Evolutionary conservation across 2,888 invertebrate genomes (phyloP), one percentile per base, ranked within the genome.

Genomic region (Gortyna flavago): DNA sequence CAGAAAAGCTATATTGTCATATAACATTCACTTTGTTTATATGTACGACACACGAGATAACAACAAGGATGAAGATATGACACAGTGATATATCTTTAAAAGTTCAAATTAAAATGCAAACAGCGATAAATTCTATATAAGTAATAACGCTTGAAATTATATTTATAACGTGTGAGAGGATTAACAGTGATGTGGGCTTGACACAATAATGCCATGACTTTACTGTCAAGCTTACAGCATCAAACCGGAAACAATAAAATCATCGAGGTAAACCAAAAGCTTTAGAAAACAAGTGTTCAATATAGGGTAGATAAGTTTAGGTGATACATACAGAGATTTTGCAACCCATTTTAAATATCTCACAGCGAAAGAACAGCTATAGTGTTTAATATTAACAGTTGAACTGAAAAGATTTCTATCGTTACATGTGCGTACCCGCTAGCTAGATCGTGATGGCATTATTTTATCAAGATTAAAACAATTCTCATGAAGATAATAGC

Each of bases 51-150:
- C 94, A 95, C 93, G 93, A 93, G 89, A 92, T 94, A 95, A 95
- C 93, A 93, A 93, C 95, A 93, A 95, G 93, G 91, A 94, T 95
- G 95, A 94, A 93, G 95, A 95, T 95, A 95, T 96, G 95, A 95
- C 89, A 92, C 90, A 93, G 92, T 95, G 93, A 94, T 94, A 95
- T 94, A 93, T 90, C 87, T 91, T 91, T 91, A 91, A 93, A 92
- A 93, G 88, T 90, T 93, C 81, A 84, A 90, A 90, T 91, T 86
- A 91, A 85, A 88, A 91, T 87, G 88, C 87, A 88, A 94, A 94
- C 93, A 93, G 92, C 91, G 88, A 93, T 95, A 94, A 89, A 94
- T 91, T 93, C 90, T 94, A 91, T 93, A 91, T 91, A 93, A 89
- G 91, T 90, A 90, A 88, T 91, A 90, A 94, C 93, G 91, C 88